Conservation (phyloP, 1,140 invertebrate species). For the Pseudomyrmex flavicornis region DNA sequence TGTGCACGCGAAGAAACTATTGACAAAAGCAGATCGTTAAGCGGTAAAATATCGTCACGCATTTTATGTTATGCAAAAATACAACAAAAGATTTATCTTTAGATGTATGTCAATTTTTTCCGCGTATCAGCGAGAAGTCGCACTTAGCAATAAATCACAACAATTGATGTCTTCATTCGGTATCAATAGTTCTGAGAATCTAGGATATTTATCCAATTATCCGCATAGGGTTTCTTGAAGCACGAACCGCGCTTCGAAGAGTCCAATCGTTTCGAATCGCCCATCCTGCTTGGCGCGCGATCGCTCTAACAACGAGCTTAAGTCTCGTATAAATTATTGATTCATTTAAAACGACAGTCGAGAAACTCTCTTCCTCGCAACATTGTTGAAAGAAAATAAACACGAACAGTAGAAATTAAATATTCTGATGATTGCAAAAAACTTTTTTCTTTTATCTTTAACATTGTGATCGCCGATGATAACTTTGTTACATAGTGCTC, state of each 20-base stretch:
- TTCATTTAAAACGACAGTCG: constrained; percentile 31
- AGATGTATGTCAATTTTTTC: neutral
- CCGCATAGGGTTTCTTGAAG: neutral
- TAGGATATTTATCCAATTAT: neutral
- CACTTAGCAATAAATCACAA: neutral
- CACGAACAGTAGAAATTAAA: neutral
- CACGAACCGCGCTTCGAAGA: constrained; percentile 44
- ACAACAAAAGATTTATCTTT: neutral
- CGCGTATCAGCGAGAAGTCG: neutral
- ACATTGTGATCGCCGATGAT: neutral
- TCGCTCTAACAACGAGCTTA: constrained; percentile 61
- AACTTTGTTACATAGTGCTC: neutral
- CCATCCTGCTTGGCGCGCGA: constrained; percentile 14
- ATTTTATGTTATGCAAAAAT: neutral
- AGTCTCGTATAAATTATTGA: constrained; percentile 41
- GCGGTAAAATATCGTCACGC: neutral
- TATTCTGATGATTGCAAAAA: neutral
- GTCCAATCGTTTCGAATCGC: constrained; percentile 59
- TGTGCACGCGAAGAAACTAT: constrained; percentile 14
- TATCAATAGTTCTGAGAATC: neutral
- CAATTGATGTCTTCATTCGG: neutral
- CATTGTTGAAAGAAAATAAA: neutral
- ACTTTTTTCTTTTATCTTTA: neutral
- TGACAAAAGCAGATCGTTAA: constrained; percentile 39
- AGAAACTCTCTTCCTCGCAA: neutral